A percentile compares a stretch with the other conserved stretches of the same genome.
Conservation (phyloP, 2,888 invertebrate species). For the Phortica okadai region DNA sequence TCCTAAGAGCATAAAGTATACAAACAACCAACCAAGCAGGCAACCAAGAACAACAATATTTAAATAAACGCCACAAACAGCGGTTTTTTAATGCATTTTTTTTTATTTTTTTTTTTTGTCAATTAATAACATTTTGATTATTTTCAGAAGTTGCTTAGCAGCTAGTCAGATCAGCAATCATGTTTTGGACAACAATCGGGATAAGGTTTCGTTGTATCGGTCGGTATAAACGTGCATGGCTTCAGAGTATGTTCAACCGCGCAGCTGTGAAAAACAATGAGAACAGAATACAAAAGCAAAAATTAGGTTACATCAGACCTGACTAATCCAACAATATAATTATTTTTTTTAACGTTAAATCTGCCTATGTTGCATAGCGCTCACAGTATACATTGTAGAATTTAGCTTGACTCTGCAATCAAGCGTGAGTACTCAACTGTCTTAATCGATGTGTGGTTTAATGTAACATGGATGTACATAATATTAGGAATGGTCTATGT, state of each 20-base stretch:
- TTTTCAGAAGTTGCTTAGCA: slow-evolving; percentile 41
- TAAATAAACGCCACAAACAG: neutral
- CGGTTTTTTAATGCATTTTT: neutral
- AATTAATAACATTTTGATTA: slow-evolving; percentile 52
- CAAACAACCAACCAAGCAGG: slow-evolving; percentile 12
- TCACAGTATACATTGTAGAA: neutral
- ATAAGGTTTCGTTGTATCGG: slow-evolving; percentile 55
- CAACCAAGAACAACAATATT: slow-evolving; percentile 22
- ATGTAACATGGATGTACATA: neutral
- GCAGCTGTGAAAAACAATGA: slow-evolving; percentile 47
- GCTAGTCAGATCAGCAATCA: slow-evolving; percentile 24
- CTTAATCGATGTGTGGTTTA: no score
- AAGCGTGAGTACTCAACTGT: no score
- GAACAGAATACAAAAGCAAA: no score
- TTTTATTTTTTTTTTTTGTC: neutral
- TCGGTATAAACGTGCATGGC: slow-evolving; percentile 53
- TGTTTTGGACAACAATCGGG: slow-evolving; percentile 61
- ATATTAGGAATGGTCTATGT: neutral
- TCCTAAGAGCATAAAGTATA: slow-evolving; percentile 3
- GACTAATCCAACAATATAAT: neutral
- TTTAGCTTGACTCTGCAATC: no score
- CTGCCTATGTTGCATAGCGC: neutral
- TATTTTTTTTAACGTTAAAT: neutral
- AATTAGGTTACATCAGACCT: neutral
- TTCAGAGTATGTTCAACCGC: slow-evolving; percentile 7